phyloP scores from a whole-genome alignment of 2,113 vertebrate genomes.

The Sorex araneus region DNA sequence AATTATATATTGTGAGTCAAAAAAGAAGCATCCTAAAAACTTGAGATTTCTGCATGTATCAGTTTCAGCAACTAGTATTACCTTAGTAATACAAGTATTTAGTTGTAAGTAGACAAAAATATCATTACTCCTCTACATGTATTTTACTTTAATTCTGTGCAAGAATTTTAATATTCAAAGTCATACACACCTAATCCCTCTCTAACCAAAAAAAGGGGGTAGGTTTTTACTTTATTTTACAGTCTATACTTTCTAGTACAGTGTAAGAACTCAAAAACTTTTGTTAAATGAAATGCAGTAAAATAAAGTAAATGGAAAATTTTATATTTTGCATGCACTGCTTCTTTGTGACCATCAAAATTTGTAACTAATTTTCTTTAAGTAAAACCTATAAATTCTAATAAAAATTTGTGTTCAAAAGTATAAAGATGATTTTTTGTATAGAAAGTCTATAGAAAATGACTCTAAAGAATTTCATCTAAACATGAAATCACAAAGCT shows the following conservation, averaged over 20 bases:
- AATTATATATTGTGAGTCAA: background rate
- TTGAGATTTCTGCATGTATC: background rate
- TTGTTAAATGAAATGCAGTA: background rate
- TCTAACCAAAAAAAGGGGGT: background rate
- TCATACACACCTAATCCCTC: background rate
- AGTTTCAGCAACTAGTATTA: constrained; percentile 4
- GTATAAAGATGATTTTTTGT: constrained; percentile 15
- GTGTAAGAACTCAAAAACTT: constrained; percentile 31
- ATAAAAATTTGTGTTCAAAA: constrained; percentile 42
- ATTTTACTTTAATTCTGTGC: background rate
- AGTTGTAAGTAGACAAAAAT: background rate
- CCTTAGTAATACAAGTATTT: constrained; percentile 5
- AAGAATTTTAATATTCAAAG: background rate
- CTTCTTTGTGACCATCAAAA: background rate
- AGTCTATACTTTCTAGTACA: background rate
- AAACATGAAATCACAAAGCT: background rate
- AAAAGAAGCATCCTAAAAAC: background rate
- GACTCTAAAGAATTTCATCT: constrained; percentile 1
- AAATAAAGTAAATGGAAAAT: constrained; percentile 45
- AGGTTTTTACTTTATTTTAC: constrained; percentile 5
- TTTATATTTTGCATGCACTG: background rate
- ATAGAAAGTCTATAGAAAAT: constrained; percentile 14
- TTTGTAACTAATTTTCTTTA: constrained; percentile 46
- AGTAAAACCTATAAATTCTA: constrained; percentile 33
- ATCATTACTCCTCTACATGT: background rate